phyloP scores from a whole-genome alignment of 2,113 vertebrate genomes.

The Corydoras maculifer region DNA sequence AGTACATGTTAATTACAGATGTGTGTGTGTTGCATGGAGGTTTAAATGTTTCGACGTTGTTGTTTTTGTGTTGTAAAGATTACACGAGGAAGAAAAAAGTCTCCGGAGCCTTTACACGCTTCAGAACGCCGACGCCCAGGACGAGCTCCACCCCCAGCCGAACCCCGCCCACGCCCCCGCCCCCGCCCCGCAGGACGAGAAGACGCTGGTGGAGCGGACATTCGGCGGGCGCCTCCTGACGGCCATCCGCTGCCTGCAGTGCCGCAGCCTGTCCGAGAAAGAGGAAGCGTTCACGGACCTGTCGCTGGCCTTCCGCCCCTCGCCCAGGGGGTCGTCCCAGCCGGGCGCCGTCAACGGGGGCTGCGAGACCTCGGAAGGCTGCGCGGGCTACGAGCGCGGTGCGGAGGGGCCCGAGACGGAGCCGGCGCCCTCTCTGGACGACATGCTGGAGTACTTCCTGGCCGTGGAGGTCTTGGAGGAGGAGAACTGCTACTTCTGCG shows the following conservation, averaged over 20 bases:
- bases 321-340: constrained; percentile 40
- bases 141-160: no score
- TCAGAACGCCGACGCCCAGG: no score
- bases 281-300: constrained; percentile 94
- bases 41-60: no score
- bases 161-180: no score
- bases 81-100: constrained; percentile 93
- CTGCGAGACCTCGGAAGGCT: constrained; percentile 51
- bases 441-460: constrained; percentile 92
- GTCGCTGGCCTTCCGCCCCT: constrained; percentile 89
- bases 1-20: no score
- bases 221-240: constrained; percentile 90
- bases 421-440: constrained; percentile 76
- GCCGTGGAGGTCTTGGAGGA: constrained; percentile 91
- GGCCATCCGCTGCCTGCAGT: constrained; percentile 83
- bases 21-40: no score
- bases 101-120: constrained; percentile 60
- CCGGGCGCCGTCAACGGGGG: constrained; percentile 66
- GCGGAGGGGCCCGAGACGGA: constrained; percentile 59
- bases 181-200: constrained; percentile 39
- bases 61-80: constrained; percentile 58
- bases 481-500: constrained; percentile 95
- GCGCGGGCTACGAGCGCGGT: constrained; percentile 31
- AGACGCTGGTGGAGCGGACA: constrained; percentile 86
- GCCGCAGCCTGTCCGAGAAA: constrained; percentile 86